These are phyloP conservation scores for Penelope pileata DNA, from an alignment of 2,113 vertebrate genomes.

Conservation along the genomic window DNA sequence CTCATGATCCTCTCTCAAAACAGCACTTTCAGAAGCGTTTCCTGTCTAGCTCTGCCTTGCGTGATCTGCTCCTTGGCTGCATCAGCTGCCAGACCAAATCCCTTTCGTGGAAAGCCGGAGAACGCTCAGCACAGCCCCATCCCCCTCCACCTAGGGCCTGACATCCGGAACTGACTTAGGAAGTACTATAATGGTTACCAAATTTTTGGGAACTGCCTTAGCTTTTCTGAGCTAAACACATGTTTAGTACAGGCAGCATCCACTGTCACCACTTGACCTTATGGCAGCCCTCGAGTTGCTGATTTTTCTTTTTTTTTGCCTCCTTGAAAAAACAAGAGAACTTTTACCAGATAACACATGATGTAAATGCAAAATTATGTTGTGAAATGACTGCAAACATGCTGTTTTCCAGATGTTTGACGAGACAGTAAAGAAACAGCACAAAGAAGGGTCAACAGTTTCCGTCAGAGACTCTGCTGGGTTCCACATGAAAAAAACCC, in stretches of 20 bases:
- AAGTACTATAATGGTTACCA: slow-evolving; percentile 98
- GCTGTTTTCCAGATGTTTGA: slow-evolving; percentile 97
- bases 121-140: slow-evolving; percentile 38
- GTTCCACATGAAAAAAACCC: slow-evolving; percentile 69
- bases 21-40: slow-evolving; percentile 83
- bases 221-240: slow-evolving; percentile 85
- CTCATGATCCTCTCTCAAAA: slow-evolving; percentile 88
- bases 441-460: slow-evolving; percentile 80
- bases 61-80: slow-evolving; percentile 73
- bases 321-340: slow-evolving; percentile 66
- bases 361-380: slow-evolving; percentile 91
- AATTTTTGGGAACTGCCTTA: slow-evolving; percentile 90
- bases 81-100: slow-evolving; percentile 80
- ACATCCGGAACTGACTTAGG: slow-evolving; percentile 95
- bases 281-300: slow-evolving; percentile 80
- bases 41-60: slow-evolving; percentile 84
- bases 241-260: slow-evolving; percentile 91
- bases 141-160: slow-evolving; percentile 81
- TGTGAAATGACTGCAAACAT: slow-evolving; percentile 83
- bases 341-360: slow-evolving; percentile 88
- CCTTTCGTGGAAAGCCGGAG: slow-evolving; percentile 70
- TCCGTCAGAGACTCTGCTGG: slow-evolving; percentile 83
- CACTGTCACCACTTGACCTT: slow-evolving; percentile 95
- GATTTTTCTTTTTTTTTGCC: slow-evolving; percentile 35
- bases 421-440: slow-evolving; percentile 78